Percentiles rank a stretch among this genome's conserved stretches.
Evolutionary conservation across 2,888 invertebrate species (phyloP).

Genomic region (Synergus gifuensis): DNA sequence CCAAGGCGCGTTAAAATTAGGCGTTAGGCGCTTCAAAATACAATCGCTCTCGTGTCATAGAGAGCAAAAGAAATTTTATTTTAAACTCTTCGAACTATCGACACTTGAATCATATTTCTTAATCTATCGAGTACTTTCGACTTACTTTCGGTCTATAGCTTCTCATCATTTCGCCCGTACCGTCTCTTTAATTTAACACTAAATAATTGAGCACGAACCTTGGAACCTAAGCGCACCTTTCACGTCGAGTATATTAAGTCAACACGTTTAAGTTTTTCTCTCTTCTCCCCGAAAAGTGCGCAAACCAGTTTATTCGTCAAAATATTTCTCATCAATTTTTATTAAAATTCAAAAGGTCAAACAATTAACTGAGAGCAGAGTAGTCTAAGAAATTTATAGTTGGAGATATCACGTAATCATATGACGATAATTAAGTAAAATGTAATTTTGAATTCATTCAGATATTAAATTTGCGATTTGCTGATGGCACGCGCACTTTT

Average conservation of each 20-base stretch:
- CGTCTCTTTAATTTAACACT: conserved; percentile 42
- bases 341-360: not conserved
- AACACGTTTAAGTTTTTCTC: conserved; percentile 51
- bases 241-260: conserved; percentile 59
- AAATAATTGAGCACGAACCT: conserved; percentile 61
- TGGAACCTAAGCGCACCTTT: conserved; percentile 63
- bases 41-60: conserved; percentile 27
- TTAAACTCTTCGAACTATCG: conserved; percentile 13
- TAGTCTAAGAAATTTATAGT: not conserved
- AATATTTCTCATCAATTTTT: not conserved
- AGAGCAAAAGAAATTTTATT: conserved; percentile 32
- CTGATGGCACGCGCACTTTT: conserved; percentile 39
- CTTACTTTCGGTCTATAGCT: conserved; percentile 47
- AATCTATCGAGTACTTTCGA: conserved; percentile 54
- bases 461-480: not conserved
- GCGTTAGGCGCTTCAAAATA: conserved; percentile 38
- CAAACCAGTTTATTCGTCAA: conserved; percentile 16
- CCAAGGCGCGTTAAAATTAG: conserved; percentile 56
- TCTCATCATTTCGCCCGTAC: conserved; percentile 29
- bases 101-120: conserved; percentile 22
- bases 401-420: not conserved
- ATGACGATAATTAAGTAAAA: too few species aligned
- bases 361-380: not conserved
- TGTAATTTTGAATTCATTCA: not conserved
- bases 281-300: conserved; percentile 35